Percentiles rank a stretch among this genome's conserved stretches.
Evolutionary conservation across 2,113 vertebrate genomes (phyloP).

Genomic region (Eupsittula cactorum): DNA sequence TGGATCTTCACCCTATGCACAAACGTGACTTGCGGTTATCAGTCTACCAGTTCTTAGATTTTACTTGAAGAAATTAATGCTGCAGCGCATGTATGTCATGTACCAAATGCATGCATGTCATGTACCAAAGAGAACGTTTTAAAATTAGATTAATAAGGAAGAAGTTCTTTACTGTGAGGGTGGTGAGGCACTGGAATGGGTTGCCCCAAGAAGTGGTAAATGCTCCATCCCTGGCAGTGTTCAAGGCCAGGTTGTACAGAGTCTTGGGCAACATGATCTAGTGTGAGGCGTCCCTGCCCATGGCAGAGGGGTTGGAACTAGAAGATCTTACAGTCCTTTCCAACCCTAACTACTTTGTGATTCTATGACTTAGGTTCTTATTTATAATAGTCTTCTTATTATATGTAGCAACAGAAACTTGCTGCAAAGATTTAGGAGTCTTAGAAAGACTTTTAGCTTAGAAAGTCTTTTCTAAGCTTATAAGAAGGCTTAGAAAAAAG

Average conservation of each 20-base stretch:
- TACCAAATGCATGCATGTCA: rapidly evolving
- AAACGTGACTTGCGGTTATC: not conserved
- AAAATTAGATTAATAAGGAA: not conserved
- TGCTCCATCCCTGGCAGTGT: not conserved
- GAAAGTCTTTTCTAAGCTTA: no score
- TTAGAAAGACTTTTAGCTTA: not conserved
- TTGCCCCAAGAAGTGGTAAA: not conserved
- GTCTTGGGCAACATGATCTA: not conserved
- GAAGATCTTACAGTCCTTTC: not conserved
- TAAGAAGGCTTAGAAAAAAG: not conserved
- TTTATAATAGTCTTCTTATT: not conserved
- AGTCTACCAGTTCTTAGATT: not conserved
- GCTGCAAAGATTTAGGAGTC: not conserved
- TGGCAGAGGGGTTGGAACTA: not conserved
- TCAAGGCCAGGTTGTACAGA: not conserved
- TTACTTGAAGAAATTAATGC: not conserved
- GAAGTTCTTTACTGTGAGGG: not conserved
- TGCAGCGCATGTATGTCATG: rapidly evolving
- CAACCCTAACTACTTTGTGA: not conserved
- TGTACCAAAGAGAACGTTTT: not conserved
- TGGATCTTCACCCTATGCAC: not conserved
- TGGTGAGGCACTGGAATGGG: not conserved
- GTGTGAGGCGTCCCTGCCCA: not conserved
- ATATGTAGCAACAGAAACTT: not conserved
- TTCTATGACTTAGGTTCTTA: not conserved